Percentiles rank a stretch among this genome's conserved stretches.
Evolutionary conservation across 2,888 invertebrate species (phyloP).

Genomic region (Phrixothrix hirtus): DNA sequence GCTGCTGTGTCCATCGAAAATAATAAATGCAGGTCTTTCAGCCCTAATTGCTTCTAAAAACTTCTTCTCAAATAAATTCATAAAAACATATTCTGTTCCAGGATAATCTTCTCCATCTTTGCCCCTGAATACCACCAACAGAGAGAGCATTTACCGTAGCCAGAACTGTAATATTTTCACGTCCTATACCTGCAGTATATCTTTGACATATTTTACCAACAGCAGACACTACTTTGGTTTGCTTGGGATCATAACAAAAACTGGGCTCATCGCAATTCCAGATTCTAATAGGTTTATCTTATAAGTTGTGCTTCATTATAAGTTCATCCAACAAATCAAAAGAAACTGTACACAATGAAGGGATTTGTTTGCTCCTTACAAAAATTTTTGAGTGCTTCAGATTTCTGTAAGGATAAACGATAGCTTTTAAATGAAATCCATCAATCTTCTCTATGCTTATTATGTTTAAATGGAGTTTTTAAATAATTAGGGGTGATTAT

Average conservation of each 20-base stretch:
- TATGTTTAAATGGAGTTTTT: slow-evolving; percentile 37
- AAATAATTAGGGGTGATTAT: no score
- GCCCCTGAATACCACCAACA: no score
- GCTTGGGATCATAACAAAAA: slow-evolving; percentile 20
- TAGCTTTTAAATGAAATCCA: no score
- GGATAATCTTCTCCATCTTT: no score
- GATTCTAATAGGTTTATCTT: slow-evolving; percentile 29
- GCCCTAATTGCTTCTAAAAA: no score
- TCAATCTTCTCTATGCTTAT: no score
- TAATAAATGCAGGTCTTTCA: no score
- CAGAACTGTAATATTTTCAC: slow-evolving; percentile 44
- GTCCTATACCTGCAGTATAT: slow-evolving; percentile 40
- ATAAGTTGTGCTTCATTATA: slow-evolving; percentile 17
- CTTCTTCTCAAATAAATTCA: no score
- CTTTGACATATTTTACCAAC: slow-evolving; percentile 19
- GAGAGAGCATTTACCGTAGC: slow-evolving; percentile 34
- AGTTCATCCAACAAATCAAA: slow-evolving; percentile 28
- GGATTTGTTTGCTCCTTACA: slow-evolving; percentile 39
- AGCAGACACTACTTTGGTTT: slow-evolving; percentile 19
- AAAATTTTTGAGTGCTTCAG: slow-evolving; percentile 45
- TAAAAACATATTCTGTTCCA: no score
- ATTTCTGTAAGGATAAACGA: slow-evolving; percentile 46
- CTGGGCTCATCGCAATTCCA: slow-evolving; percentile 38
- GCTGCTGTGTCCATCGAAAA: no score
- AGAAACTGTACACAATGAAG: slow-evolving; percentile 33